phyloP scores from a whole-genome alignment of 23 tunicate species.

The Styela clava region DNA sequence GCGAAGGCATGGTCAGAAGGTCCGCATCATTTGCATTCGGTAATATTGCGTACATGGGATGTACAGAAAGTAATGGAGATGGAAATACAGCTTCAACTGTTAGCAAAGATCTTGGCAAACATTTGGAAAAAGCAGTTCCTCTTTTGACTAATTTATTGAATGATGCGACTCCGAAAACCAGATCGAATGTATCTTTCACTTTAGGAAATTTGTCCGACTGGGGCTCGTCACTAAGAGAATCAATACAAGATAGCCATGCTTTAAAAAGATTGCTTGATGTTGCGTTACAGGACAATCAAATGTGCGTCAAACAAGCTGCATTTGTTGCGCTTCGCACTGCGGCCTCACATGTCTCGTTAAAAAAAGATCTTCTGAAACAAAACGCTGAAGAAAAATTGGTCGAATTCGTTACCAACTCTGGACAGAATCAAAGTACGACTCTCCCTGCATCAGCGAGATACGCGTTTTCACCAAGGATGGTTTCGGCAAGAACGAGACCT shows the following conservation, averaged over 20 bases:
- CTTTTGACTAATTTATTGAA: slow-evolving; percentile 8
- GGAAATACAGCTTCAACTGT: neutral
- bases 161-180: slow-evolving; percentile 24
- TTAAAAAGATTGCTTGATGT: neutral
- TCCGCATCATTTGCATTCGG: slow-evolving; percentile 32
- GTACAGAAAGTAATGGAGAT: neutral
- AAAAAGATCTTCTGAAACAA: slow-evolving; percentile 11
- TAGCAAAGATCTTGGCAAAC: slow-evolving; percentile 12
- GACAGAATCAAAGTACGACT: neutral
- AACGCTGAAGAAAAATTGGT: slow-evolving; percentile 19
- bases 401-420: slow-evolving; percentile 4
- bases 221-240: slow-evolving; percentile 15
- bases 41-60: slow-evolving; percentile 25
- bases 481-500: slow-evolving; percentile 20
- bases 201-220: slow-evolving; percentile 23
- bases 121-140: slow-evolving; percentile 26
- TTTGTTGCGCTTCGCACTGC: slow-evolving; percentile 14
- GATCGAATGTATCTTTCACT: slow-evolving; percentile 17
- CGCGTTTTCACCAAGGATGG: slow-evolving; percentile 13
- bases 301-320: slow-evolving; percentile 22
- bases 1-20: slow-evolving; percentile 9
- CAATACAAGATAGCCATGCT: neutral
- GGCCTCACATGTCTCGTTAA: neutral
- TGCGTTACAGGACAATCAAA: slow-evolving; percentile 24
- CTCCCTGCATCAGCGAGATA: slow-evolving; percentile 27